Percentiles rank a stretch among this genome's conserved stretches.
Conservation (phyloP, 2,797 vertebrate genomes). For the Lindbergichthys nudifrons region DNA sequence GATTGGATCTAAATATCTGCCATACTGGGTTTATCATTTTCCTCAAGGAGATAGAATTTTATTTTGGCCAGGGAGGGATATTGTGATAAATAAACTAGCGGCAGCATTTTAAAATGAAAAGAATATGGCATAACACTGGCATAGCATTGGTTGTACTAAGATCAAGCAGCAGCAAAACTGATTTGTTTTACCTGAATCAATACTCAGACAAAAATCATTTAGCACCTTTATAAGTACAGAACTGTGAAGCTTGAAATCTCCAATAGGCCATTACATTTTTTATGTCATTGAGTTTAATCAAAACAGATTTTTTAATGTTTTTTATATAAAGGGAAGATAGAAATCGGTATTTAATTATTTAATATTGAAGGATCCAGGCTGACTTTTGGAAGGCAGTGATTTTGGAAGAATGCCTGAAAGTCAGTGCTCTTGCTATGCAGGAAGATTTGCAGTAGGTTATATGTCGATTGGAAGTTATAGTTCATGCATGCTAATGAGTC, state of each 20-base stretch:
- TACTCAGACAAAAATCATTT: neutral
- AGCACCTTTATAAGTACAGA: neutral
- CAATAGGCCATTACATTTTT: neutral
- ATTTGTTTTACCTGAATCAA: neutral
- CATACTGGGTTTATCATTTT: neutral
- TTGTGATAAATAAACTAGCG: neutral
- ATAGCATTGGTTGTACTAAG: neutral
- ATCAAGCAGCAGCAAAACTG: neutral
- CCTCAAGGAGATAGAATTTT: neutral
- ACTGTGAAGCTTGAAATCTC: neutral
- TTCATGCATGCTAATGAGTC: constrained; percentile 81
- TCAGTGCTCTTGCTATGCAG: constrained; percentile 69
- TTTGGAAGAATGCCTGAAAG: constrained; percentile 17
- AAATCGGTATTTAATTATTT: constrained; percentile 12
- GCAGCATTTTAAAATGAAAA: neutral
- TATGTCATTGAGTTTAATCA: constrained; percentile 2
- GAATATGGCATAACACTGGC: too few species aligned
- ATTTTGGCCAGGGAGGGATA: neutral
- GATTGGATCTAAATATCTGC: neutral
- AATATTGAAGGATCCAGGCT: constrained; percentile 1
- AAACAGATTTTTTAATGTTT: neutral
- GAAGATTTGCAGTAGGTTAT: constrained; percentile 73
- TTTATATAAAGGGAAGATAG: neutral
- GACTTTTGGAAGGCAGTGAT: constrained; percentile 9
- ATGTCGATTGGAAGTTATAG: constrained; percentile 77